phyloP scores from a whole-genome alignment of 2,113 vertebrate genomes.

The Balaeniceps rex region DNA sequence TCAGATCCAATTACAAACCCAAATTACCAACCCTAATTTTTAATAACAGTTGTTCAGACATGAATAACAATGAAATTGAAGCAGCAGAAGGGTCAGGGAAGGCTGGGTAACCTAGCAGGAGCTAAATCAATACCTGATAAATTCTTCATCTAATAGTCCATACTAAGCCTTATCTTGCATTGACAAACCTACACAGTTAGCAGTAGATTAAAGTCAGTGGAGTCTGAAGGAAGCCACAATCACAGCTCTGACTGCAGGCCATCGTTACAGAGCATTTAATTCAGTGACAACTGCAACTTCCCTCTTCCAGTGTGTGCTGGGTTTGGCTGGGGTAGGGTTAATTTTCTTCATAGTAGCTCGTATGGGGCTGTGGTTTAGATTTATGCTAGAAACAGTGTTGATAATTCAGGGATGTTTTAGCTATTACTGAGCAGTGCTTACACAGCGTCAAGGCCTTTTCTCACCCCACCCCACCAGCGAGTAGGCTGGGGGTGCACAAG shows the following conservation, averaged over 20 bases:
- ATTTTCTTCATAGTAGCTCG: too few relatives aligned
- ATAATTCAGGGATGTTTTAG: too few relatives aligned
- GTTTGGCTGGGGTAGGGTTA: too few relatives aligned
- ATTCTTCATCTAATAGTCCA: neutral
- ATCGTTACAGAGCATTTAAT: neutral
- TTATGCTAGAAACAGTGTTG: too few relatives aligned
- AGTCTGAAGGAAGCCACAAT: neutral
- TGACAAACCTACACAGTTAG: neutral
- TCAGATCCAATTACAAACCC: constrained; percentile 39
- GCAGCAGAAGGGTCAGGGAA: neutral
- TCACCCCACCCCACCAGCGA: too few relatives aligned
- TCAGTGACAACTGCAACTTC: neutral
- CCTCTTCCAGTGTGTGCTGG: neutral
- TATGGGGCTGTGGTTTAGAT: too few relatives aligned
- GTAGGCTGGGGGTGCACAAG: too few relatives aligned
- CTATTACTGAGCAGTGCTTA: too few relatives aligned
- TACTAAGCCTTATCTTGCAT: neutral
- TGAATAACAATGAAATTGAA: constrained; percentile 35
- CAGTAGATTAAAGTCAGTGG: neutral
- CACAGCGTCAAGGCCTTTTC: too few relatives aligned
- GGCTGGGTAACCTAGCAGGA: neutral
- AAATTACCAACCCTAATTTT: constrained; percentile 31
- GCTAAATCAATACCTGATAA: constrained; percentile 1
- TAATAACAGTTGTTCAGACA: neutral
- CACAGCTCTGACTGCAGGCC: neutral